Percentiles rank a stretch among this genome's conserved stretches.
Conservation (phyloP, 2,797 vertebrate genomes). For the Menidia menidia region DNA sequence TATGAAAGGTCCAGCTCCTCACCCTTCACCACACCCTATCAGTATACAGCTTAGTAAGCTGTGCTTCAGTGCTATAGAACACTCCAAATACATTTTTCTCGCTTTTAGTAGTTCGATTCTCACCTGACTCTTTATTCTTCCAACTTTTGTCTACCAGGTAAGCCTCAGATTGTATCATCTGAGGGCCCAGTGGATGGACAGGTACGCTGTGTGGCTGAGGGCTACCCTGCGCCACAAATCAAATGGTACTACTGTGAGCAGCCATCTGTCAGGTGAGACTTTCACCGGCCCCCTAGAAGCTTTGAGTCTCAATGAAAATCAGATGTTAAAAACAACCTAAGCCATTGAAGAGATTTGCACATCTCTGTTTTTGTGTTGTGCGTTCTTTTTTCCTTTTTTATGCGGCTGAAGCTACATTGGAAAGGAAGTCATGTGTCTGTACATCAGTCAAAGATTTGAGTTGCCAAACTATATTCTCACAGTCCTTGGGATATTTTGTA, state of each 20-base stretch:
- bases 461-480: not conserved
- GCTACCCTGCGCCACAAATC: slow-evolving; percentile 92
- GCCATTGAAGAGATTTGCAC: not conserved
- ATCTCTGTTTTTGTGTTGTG: too few species aligned
- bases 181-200: slow-evolving; percentile 89
- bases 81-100: not conserved
- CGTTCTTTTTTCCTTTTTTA: too few species aligned
- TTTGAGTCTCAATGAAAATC: not conserved
- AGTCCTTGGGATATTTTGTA: not conserved
- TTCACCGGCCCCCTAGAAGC: not conserved
- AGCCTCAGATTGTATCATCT: slow-evolving; percentile 90
- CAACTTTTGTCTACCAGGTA: slow-evolving; percentile 81
- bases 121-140: slow-evolving; percentile 15
- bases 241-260: slow-evolving; percentile 95
- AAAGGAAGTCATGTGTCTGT: not conserved
- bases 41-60: not conserved
- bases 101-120: slow-evolving; percentile 3
- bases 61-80: not conserved
- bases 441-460: not conserved
- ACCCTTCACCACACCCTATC: not conserved
- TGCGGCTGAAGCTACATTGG: not conserved
- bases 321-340: not conserved
- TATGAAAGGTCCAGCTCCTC: slow-evolving; percentile 11
- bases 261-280: slow-evolving; percentile 88
- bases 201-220: slow-evolving; percentile 92